Base-by-base conservation (phyloP, 1,140 invertebrate genomes). In the Bombus superbus region DNA sequence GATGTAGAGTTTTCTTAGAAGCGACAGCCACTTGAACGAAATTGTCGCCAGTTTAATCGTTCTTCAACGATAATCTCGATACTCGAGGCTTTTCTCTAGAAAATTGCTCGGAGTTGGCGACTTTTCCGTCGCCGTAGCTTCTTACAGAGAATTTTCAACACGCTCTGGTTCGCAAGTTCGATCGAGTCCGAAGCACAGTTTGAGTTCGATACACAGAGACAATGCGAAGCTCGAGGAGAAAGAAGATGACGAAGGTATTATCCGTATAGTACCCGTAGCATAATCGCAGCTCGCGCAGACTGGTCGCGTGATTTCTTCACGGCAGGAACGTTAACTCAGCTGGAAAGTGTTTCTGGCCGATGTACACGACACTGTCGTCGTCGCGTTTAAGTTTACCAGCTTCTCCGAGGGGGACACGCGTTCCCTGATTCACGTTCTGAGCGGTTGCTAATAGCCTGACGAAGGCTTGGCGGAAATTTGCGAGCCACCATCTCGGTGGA, bases 401-500 rank as follows among this genome's bases (percentile, higher is more conserved):
- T 57, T 40, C 62, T 8, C 74, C 25, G 8, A 35, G 47, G 35
- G 47, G 3, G 38, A 72, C 38, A 73, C 62, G 62, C 35, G 77
- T 81, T 64, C 64, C 3, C 47, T 59, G 82, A 79, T 78, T 84
- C 82, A 79, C 75, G 75, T 32, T 42, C 57, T 22, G 32, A 40
- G 53, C 40, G 42, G 68, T 71, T 66, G 73, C 83, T 90, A 90
- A 89, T 81, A 73, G 88, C 62, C 66, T 42, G 78, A 66, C 79
- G 64, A 85, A 64, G 68, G 38, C 47, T 76, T 64, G 18, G 79
- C 4, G 72, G 62, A 77, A 89, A 89, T 89, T 89, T 83, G 87
- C 87, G 76, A 89, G 83, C 86, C 83, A 88, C 86, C 86, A 84
- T 86, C 80, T 53, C 18, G 18, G 1, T 53, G 47, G 72, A 28